phyloP scores from a whole-genome alignment of 1,140 invertebrate species.

The Myzus persicae region DNA sequence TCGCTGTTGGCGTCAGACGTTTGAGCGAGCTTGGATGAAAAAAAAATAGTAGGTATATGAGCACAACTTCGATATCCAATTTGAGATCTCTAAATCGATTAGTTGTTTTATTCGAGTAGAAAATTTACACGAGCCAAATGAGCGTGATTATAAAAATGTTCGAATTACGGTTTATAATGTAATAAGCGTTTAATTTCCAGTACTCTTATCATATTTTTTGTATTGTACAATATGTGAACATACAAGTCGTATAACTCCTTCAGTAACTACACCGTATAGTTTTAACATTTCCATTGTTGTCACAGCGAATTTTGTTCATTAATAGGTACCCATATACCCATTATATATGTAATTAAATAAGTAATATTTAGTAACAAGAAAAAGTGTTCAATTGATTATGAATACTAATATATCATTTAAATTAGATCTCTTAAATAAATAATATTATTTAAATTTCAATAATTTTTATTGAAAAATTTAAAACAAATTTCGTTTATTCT shows the following conservation, averaged over 20 bases:
- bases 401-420: background rate
- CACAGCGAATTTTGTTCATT: background rate
- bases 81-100: background rate
- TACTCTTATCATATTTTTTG: background rate
- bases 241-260: background rate
- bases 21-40: background rate
- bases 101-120: background rate
- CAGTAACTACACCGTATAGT: background rate
- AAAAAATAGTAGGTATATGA: no score
- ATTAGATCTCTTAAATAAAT: background rate
- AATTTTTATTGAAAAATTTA: no score
- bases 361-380: background rate
- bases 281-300: background rate
- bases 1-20: background rate
- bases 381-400: background rate
- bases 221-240: background rate
- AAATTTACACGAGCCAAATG: background rate
- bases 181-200: background rate
- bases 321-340: no score
- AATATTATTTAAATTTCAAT: no score
- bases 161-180: background rate
- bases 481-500: no score
- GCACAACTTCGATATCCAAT: no score
- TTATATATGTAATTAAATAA: no score
- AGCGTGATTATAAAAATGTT: background rate